Evolutionary conservation across 2,113 vertebrate species (phyloP), one percentile per base, ranked within the genome.

Genomic region (Phaethon lepturus): DNA sequence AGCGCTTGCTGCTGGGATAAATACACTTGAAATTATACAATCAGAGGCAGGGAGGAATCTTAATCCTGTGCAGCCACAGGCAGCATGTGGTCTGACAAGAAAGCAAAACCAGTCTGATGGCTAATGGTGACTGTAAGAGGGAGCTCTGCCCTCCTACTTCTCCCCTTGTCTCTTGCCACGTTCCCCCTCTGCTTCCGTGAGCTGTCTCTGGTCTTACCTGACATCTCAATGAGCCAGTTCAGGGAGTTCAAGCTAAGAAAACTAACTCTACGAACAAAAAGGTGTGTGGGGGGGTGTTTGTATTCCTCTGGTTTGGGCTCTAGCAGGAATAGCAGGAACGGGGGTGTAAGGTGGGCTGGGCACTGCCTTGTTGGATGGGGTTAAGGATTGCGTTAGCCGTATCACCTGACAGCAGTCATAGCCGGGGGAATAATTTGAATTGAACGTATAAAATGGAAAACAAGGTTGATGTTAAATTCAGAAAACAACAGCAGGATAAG

Each of bases 221-320:
- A 10, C 20, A 20, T 53, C 55, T 81, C 45, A 71, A 0, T 53
- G 59, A 62, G 45, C 13, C 49, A 26, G 40, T 29, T 90, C 20
- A 59, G 47, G 24, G 47, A 88, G 47, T 25, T 83, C 64, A 62
- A 62, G 24, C 44, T 62, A 33, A 33, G 25, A 38, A 64, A 60
- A 68, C 8, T 8, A 58, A 17, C 17, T 9, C 35, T n/a, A 8
- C 0, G 1, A 31, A 29, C 14, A 76, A 12, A 63, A 80, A 26
- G 6, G 6, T 10, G 1, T 10, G 19, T 1, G 2, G 2, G 18
- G 1, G 6, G 20, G 3, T 24, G 40, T 38, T 74, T 19, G 7
- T 29, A 4, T 56, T 56, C 13, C 45, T 89, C n/a, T 62, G 35
- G 4, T 38, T 56, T 58, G 44, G 35, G 16, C 40, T 45, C 35